Conservation (phyloP, 2,888 invertebrate species). For the Coronaproctus castanopsis region DNA sequence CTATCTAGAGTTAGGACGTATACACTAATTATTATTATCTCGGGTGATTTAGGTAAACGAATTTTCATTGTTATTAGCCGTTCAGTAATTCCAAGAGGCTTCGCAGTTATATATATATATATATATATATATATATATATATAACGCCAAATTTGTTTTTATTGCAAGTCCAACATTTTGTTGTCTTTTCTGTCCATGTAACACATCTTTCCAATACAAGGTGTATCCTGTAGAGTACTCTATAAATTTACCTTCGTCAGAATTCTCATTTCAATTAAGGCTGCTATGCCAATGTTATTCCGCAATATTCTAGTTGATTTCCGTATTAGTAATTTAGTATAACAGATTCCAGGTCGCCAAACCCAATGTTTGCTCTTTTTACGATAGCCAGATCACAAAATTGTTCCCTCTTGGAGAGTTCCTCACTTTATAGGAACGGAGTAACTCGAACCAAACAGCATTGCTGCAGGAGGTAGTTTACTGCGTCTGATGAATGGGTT, state of each 20-base stretch:
- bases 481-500: not conserved
- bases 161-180: not conserved
- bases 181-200: not conserved
- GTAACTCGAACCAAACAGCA: not conserved
- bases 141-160: not conserved
- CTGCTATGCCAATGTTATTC: not conserved
- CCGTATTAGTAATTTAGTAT: not conserved
- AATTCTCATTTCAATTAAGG: not conserved
- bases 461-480: not conserved
- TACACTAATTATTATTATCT: not conserved
- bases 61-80: not conserved
- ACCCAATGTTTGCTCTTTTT: not conserved
- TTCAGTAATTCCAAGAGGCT: not conserved
- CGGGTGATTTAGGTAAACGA: not conserved
- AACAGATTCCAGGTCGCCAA: conserved; percentile 1
- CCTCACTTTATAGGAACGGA: not conserved
- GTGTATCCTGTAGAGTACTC: not conserved
- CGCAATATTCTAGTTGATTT: not conserved
- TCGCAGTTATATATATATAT: not conserved
- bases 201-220: not conserved
- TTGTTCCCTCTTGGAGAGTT: not conserved
- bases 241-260: not conserved
- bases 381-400: not conserved
- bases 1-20: conserved; percentile 1
- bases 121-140: too few species aligned